Conservation (phyloP, 2,113 vertebrate genomes). For the Daboia siamensis region DNA sequence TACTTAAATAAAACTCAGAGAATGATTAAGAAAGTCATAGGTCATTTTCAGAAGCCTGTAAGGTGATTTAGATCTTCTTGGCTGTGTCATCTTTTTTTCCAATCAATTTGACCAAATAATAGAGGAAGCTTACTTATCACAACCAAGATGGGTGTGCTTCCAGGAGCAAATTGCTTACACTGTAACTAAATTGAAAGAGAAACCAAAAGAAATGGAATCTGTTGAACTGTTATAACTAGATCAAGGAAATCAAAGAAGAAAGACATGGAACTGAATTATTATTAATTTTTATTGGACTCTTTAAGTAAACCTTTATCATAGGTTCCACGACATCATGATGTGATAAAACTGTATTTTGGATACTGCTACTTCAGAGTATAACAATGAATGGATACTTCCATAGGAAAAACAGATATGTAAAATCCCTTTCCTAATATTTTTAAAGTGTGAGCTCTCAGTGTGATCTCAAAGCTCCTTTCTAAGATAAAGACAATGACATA, state of each 20-base stretch:
- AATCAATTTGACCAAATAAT: background rate
- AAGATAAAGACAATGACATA: background rate
- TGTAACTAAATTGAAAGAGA: background rate
- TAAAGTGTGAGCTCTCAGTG: background rate
- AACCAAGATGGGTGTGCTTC: conserved; percentile 3
- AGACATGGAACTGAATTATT: background rate
- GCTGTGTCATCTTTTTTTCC: background rate
- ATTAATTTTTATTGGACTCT: background rate
- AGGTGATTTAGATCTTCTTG: background rate
- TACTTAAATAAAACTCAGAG: background rate
- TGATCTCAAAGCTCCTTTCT: background rate
- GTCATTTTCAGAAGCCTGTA: background rate
- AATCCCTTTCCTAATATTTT: background rate
- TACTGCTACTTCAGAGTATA: background rate
- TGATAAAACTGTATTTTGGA: background rate
- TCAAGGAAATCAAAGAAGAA: background rate
- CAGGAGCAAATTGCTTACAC: background rate
- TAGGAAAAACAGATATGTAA: background rate
- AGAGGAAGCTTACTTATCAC: background rate
- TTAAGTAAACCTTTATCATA: background rate
- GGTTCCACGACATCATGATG: background rate
- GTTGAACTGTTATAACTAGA: background rate
- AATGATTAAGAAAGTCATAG: background rate
- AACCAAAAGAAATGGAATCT: background rate
- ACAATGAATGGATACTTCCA: background rate